phyloP scores from a whole-genome alignment of 2,797 vertebrate genomes.

The Hylomyscus alleni region DNA sequence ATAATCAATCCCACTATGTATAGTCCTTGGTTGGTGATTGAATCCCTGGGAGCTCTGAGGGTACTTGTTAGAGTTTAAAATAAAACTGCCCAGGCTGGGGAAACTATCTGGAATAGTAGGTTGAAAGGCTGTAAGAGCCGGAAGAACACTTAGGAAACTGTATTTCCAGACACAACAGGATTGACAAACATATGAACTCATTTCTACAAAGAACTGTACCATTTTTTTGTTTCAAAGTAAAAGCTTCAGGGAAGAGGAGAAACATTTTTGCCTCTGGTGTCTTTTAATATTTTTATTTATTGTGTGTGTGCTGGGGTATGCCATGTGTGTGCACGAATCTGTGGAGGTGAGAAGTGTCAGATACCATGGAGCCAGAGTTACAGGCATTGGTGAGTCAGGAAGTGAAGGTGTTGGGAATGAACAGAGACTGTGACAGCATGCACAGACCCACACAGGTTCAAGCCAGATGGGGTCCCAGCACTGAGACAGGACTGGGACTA shows the following conservation, averaged over 20 bases:
- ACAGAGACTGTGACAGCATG: neutral
- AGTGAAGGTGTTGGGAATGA: neutral
- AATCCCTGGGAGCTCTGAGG: too few species aligned
- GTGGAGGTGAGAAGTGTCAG: neutral
- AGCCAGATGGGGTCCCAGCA: neutral
- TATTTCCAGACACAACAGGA: neutral
- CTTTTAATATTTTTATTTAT: neutral
- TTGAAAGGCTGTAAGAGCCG: neutral
- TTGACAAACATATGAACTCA: neutral
- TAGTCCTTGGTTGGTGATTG: too few species aligned
- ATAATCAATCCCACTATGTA: too few species aligned
- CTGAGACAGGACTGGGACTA: neutral
- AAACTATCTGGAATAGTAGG: neutral
- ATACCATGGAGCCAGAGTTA: neutral
- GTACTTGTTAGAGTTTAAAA: neutral
- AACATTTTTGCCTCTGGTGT: neutral
- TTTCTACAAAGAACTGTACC: neutral
- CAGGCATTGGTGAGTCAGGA: neutral
- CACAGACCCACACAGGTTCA: neutral
- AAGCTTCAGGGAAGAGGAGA: neutral
- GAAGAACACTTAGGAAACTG: neutral
- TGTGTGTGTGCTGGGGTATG: neutral
- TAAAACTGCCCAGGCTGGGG: neutral
- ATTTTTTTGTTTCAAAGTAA: neutral
- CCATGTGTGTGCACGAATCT: neutral